Evolutionary conservation across 2,797 vertebrate genomes (phyloP), one percentile per base, ranked within the genome.

Genomic region (Tangara arthus): DNA sequence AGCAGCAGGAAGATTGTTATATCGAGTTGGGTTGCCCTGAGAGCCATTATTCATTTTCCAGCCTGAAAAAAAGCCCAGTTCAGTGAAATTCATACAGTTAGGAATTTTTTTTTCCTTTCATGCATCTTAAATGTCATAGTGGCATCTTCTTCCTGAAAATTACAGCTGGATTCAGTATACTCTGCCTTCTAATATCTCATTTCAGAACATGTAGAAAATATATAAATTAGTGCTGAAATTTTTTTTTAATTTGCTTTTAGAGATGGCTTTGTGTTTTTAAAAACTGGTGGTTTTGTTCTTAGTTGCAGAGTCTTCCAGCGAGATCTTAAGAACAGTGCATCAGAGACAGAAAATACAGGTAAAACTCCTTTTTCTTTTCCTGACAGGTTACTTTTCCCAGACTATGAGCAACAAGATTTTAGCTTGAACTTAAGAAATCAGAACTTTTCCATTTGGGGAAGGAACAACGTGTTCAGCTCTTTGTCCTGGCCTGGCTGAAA

Each of bases 231-330:
- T 72, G 19, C 41, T 50, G 44, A 4, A 7, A 3, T 37, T 39
- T 23, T 17, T 59, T 70, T 71, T 15, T 0, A 35, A 26, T 50
- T 66, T 49, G 15, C 8, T 77, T 55, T 49, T 59, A 49, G 35
- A 66, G 15, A 20, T 66, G 59, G 4, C 19, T 72, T 76, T 77
- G 26, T 72, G 11, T 73, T 75, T 83, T 75, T 52, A 87, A 50
- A 71, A 78, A 35, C 18, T 39, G n/a, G 0, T 49, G 15, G 2
- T 50, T 91, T 66, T 60, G 13, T 70, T 93, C 75, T 87, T 44
- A 96, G 83, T 92, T 97, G 59, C 94, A 98, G 98, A 84, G 96
- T 98, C 88, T 98, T 98, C 80, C 94, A 97, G 47, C 57, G 93
- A 83, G 98, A 98, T 68, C 86, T 96, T 78, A 96, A 98, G 81